Percentiles rank a stretch among this genome's conserved stretches.
Conservation (phyloP, 92 coral and sea anemone species). For the Parazoanthus atlanticus region DNA sequence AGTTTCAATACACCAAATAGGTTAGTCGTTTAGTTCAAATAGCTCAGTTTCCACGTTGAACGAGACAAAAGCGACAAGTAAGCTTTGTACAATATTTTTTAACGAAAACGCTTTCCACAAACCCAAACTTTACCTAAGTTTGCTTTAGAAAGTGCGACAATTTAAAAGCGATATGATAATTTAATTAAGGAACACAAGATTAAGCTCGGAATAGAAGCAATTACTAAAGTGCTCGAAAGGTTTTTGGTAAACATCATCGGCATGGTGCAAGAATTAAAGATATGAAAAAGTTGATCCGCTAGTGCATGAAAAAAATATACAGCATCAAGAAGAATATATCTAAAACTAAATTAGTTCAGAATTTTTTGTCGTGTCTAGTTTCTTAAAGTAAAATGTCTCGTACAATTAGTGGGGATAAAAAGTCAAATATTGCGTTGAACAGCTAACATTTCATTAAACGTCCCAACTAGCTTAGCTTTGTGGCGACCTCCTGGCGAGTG, state of each 20-base stretch:
- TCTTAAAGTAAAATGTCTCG: constrained; percentile 26
- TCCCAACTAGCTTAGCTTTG: constrained; percentile 73
- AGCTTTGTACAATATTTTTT: background rate
- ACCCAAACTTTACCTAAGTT: constrained; percentile 23
- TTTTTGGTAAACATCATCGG: constrained; percentile 25
- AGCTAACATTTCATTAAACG: constrained; percentile 73
- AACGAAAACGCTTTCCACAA: constrained; percentile 23
- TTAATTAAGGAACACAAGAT: constrained; percentile 43
- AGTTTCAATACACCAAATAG: background rate
- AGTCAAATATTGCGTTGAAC: constrained; percentile 60
- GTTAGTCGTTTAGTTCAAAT: background rate
- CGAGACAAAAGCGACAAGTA: background rate
- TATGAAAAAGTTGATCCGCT: background rate
- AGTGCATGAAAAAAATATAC: background rate
- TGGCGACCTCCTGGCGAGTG: constrained; percentile 53
- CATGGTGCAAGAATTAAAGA: constrained; percentile 8
- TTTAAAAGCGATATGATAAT: constrained; percentile 44
- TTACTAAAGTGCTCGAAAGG: constrained; percentile 40
- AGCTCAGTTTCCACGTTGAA: background rate
- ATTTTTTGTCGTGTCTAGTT: background rate
- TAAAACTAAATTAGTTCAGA: background rate
- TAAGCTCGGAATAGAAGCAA: constrained; percentile 31
- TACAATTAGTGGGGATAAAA: constrained; percentile 46
- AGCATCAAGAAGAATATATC: background rate
- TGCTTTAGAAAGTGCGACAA: constrained; percentile 37